Conservation (phyloP, 2,113 vertebrate genomes). For the Tauraco erythrolophus region DNA sequence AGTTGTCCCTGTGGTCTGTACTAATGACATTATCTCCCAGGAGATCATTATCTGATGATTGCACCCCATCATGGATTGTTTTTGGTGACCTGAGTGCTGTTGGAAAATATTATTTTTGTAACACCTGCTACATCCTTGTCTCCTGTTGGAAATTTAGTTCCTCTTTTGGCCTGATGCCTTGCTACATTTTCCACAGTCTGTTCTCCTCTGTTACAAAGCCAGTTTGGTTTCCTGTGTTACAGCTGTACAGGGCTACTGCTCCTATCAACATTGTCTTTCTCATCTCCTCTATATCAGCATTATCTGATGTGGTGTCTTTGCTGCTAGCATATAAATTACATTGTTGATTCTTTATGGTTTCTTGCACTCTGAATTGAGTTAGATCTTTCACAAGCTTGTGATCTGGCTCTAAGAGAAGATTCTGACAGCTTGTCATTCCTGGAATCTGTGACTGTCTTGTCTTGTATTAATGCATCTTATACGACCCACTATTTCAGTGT, state of each 20-base stretch:
- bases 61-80: neutral
- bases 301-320: neutral
- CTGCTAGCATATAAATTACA: conserved; percentile 2
- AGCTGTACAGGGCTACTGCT: neutral
- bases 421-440: conserved; percentile 12
- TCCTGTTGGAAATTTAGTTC: conserved; percentile 9
- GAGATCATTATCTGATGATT: conserved; percentile 13
- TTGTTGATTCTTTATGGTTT: neutral
- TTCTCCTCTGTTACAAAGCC: neutral
- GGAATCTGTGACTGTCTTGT: neutral
- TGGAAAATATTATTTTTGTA: conserved; percentile 38
- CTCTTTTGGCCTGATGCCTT: neutral
- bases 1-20: neutral
- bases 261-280: neutral
- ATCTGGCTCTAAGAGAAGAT: neutral
- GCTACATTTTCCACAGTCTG: neutral
- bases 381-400: neutral
- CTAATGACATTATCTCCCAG: conserved; percentile 21
- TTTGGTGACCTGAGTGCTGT: neutral
- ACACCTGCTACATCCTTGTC: neutral
- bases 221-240: neutral
- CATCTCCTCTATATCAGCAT: neutral
- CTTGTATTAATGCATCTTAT: neutral
- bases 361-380: neutral
- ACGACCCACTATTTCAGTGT: neutral